Conservation (phyloP, 2,113 vertebrate species). For the Phoxinus phoxinus region DNA sequence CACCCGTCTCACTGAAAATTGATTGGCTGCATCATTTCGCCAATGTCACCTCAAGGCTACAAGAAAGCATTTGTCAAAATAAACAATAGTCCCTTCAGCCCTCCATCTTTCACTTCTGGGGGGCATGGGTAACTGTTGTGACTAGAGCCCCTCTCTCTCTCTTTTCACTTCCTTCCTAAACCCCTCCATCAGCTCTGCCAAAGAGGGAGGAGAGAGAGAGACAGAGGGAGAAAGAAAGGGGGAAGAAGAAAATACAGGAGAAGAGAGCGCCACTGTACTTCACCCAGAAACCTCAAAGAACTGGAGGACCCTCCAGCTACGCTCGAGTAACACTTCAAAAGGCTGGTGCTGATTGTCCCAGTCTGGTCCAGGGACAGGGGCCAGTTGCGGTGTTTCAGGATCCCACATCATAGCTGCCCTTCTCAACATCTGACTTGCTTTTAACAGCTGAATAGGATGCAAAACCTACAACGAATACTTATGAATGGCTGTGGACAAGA, state of each 20-base stretch:
- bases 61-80: slow-evolving; percentile 59
- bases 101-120: slow-evolving; percentile 32
- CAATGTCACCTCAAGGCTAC: slow-evolving; percentile 58
- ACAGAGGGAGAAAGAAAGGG: slow-evolving; percentile 16
- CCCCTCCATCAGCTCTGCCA: slow-evolving; percentile 36
- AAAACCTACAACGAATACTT: not conserved
- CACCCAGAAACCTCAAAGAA: slow-evolving; percentile 26
- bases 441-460: slow-evolving; percentile 33
- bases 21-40: slow-evolving; percentile 34
- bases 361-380: slow-evolving; percentile 3
- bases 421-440: slow-evolving; percentile 5
- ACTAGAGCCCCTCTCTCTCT: slow-evolving; percentile 22
- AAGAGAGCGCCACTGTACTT: not conserved
- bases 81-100: slow-evolving; percentile 55
- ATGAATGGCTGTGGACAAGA: not conserved
- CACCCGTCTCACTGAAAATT: slow-evolving; percentile 33
- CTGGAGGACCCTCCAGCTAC: not conserved
- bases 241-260: not conserved
- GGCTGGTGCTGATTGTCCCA: not conserved
- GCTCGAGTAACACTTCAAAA: slow-evolving; percentile 32
- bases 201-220: not conserved
- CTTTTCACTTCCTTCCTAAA: slow-evolving; percentile 16
- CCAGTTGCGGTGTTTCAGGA: slow-evolving; percentile 7
- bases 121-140: slow-evolving; percentile 8
- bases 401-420: not conserved